Conservation (phyloP, 2,113 vertebrate genomes). For the Saiga tatarica region DNA sequence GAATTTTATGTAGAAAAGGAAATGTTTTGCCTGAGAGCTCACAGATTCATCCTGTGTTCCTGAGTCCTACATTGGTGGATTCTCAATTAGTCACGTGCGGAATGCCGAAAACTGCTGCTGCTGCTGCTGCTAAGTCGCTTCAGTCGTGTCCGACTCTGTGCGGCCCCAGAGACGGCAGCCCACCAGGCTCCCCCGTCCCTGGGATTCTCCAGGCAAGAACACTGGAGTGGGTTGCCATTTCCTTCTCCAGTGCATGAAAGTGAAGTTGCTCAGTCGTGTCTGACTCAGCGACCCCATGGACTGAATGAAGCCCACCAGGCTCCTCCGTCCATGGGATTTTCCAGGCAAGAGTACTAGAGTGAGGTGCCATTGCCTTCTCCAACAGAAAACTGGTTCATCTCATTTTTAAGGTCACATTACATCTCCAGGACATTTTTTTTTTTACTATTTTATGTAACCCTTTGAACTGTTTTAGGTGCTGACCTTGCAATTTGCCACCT, state of each 20-base stretch:
- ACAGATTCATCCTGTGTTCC: background rate
- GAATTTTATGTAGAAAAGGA: background rate
- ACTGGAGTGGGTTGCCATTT: too few species aligned
- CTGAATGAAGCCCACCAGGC: too few species aligned
- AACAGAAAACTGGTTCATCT: background rate
- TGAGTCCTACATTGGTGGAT: background rate
- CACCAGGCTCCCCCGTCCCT: too few species aligned
- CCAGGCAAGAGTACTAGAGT: too few species aligned
- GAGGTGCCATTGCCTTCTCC: too few species aligned
- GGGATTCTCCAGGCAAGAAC: too few species aligned
- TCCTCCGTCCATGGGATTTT: too few species aligned
- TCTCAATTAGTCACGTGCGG: background rate
- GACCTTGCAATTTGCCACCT: background rate
- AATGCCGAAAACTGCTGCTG: background rate
- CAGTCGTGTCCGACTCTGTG: background rate
- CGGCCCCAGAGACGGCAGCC: too few species aligned
- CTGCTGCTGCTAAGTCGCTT: too few species aligned
- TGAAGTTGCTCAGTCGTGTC: too few species aligned
- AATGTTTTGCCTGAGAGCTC: background rate
- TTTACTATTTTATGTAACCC: background rate
- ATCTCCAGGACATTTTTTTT: background rate
- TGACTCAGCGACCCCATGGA: too few species aligned
- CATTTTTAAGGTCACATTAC: background rate
- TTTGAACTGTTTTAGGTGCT: slow-evolving; percentile 27
- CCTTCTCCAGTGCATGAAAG: too few species aligned